Conservation (phyloP, 2,888 invertebrate species). For the Dasypogon diadema region DNA sequence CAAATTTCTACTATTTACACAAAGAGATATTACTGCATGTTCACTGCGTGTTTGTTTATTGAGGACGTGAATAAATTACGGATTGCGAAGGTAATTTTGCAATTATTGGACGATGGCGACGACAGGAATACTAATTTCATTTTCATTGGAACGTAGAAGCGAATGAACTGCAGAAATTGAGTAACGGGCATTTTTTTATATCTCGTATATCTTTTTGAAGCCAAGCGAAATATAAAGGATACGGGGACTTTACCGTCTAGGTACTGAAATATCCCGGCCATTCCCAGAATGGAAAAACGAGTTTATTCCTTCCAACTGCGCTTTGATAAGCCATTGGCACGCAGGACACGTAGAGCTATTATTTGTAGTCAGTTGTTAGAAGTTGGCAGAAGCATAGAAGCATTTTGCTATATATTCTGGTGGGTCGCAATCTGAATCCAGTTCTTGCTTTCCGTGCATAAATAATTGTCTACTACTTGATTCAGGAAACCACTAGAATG, state of each 20-base stretch:
- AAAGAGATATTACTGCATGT: constrained; percentile 22
- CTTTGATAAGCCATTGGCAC: constrained; percentile 29
- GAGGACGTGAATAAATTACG: constrained; percentile 46
- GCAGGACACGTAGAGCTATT: constrained; percentile 49
- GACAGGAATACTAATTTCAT: constrained; percentile 53
- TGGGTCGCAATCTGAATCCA: background rate
- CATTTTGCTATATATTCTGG: constrained; percentile 11
- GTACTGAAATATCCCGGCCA: background rate
- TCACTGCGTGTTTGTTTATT: constrained; percentile 20
- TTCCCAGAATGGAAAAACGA: background rate
- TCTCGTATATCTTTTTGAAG: constrained; percentile 33
- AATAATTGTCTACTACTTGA: constrained; percentile 17
- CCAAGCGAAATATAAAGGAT: background rate
- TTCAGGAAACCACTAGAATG: background rate
- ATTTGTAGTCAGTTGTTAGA: constrained; percentile 50
- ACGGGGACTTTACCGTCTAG: background rate
- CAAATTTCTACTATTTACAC: no score
- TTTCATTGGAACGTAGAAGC: background rate
- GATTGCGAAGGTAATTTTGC: constrained; percentile 49
- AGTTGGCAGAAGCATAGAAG: constrained; percentile 1
- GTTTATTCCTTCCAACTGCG: background rate
- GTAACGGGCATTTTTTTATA: constrained; percentile 3
- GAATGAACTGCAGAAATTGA: constrained; percentile 21
- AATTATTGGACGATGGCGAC: constrained; percentile 45
- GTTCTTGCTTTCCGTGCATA: constrained; percentile 6